Percentiles rank a stretch among this genome's conserved stretches.
Evolutionary conservation across 1,140 invertebrate species (phyloP).

Genomic region (Oscheius sp.): DNA sequence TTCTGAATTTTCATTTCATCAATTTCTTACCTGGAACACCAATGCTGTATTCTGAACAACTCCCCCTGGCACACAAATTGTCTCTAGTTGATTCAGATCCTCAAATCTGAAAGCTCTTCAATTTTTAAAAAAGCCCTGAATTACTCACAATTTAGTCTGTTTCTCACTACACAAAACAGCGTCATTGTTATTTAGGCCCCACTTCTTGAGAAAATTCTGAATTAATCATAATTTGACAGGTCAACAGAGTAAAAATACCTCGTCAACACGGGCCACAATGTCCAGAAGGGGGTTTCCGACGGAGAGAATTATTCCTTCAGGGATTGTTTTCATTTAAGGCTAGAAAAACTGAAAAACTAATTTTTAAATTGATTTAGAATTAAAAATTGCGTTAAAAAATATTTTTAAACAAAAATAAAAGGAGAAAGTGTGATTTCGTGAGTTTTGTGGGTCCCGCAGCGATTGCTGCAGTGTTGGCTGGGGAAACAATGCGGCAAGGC

Average conservation of each 20-base stretch:
- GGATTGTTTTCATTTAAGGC: no score
- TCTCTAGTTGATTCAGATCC: background rate
- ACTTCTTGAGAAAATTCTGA: background rate
- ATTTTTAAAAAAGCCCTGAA: background rate
- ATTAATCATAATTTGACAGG: background rate
- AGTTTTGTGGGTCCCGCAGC: no score
- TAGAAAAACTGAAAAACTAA: no score
- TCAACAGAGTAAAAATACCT: background rate
- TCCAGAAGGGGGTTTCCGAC: background rate
- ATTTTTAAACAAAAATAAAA: no score
- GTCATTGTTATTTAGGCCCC: background rate
- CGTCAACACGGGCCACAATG: background rate
- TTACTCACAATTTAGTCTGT: background rate
- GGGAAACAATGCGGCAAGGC: no score
- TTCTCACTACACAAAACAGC: background rate
- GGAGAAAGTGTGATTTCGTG: no score
- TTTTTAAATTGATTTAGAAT: no score
- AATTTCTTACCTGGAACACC: conserved; percentile 79
- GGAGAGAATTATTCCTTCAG: background rate
- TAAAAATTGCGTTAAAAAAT: no score
- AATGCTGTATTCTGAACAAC: conserved; percentile 88
- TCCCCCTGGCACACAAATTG: conserved; percentile 76
- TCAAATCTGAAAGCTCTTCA: background rate
- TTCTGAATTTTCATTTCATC: no score
- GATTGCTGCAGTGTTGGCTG: no score